Evolutionary conservation across 2,888 invertebrate genomes (phyloP).

Genomic region (Anagyrus pseudococci): DNA sequence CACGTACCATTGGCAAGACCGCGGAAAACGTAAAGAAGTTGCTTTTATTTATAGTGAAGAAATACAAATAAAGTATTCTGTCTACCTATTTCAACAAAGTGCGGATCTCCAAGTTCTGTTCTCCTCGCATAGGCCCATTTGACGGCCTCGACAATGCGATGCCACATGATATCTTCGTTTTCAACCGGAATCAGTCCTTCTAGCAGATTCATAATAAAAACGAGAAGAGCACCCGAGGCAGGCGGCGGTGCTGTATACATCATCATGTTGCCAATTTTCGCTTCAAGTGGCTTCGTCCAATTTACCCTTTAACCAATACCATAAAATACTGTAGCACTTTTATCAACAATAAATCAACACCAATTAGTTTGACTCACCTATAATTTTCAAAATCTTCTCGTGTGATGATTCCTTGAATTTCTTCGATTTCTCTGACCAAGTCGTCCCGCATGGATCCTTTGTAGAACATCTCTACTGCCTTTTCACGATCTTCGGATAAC

Average conservation of each 20-base stretch:
- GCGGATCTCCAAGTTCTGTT: conserved; percentile 83
- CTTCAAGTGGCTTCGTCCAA: conserved; percentile 70
- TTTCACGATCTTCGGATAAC: conserved; percentile 71
- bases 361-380: conserved; percentile 64
- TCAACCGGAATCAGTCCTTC: conserved; percentile 70
- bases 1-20: no score
- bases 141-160: conserved; percentile 87
- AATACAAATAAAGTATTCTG: no score
- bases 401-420: conserved; percentile 78
- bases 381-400: conserved; percentile 78
- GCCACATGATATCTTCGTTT: conserved; percentile 73
- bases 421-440: conserved; percentile 74
- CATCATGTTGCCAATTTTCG: conserved; percentile 68
- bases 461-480: conserved; percentile 74
- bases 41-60: neutral
- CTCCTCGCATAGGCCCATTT: conserved; percentile 91
- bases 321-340: no score
- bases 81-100: conserved; percentile 75
- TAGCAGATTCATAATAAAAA: conserved; percentile 82
- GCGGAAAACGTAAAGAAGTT: neutral
- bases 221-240: conserved; percentile 82
- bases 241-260: conserved; percentile 86
- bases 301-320: conserved; percentile 63
- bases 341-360: no score
- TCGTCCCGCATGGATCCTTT: conserved; percentile 72